phyloP scores from a whole-genome alignment of 2,888 invertebrate species.

The Andricus curvator region DNA sequence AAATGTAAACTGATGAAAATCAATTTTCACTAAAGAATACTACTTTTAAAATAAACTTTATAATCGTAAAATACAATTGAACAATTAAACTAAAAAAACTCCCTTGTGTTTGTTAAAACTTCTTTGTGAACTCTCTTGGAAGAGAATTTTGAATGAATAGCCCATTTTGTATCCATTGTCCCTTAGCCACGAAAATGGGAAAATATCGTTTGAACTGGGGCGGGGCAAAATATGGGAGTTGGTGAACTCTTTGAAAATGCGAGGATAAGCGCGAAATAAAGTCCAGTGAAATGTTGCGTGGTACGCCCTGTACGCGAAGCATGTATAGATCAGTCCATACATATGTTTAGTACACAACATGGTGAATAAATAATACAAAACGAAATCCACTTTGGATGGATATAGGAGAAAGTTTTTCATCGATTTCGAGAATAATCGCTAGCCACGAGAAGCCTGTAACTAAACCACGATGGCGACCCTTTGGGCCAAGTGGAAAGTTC shows the following conservation, averaged over 20 bases:
- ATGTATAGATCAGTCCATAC: neutral
- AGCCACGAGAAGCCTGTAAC: slow-evolving; percentile 41
- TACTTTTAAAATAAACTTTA: no score
- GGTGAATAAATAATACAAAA: slow-evolving; percentile 22
- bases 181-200: slow-evolving; percentile 39
- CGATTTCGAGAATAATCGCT: slow-evolving; percentile 57
- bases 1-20: no score
- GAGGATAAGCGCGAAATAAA: slow-evolving; percentile 39
- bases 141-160: slow-evolving; percentile 12
- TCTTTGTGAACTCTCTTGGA: neutral
- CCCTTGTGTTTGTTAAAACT: no score
- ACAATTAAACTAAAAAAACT: no score
- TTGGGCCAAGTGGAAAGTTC: slow-evolving; percentile 60
- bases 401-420: slow-evolving; percentile 46
- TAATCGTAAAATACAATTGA: no score
- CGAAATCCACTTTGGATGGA: slow-evolving; percentile 14
- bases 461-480: slow-evolving; percentile 51
- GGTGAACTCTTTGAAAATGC: slow-evolving; percentile 40
- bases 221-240: slow-evolving; percentile 38
- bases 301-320: slow-evolving; percentile 14
- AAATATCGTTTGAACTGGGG: slow-evolving; percentile 38
- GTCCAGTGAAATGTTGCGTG: slow-evolving; percentile 29
- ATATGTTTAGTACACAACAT: neutral
- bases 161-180: slow-evolving; percentile 14
- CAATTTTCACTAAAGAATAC: no score